These are phyloP conservation scores for Promerops cafer DNA, from an alignment of 2,113 vertebrate genomes.

Conservation along the genomic window DNA sequence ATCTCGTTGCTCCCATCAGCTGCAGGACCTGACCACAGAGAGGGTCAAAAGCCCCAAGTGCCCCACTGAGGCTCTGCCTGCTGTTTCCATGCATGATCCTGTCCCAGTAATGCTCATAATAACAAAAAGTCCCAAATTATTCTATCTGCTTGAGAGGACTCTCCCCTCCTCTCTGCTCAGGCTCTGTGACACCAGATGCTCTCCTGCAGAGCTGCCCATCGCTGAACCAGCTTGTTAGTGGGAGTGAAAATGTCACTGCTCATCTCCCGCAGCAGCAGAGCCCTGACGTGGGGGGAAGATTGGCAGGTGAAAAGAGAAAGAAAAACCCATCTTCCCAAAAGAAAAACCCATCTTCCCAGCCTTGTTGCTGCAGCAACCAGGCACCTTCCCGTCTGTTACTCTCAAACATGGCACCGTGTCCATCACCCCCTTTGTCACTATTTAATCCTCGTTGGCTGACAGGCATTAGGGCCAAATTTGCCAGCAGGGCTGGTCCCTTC, in stretches of 20 bases:
- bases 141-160: background rate
- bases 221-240: slow-evolving; percentile 68
- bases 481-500: background rate
- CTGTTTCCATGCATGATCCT: background rate
- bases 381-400: slow-evolving; percentile 35
- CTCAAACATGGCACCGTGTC: background rate
- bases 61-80: background rate
- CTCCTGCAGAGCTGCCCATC: slow-evolving; percentile 52
- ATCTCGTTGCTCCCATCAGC: background rate
- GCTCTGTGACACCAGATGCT: slow-evolving; percentile 59
- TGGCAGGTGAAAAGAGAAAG: slow-evolving; percentile 67
- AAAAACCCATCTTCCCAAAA: slow-evolving; percentile 5
- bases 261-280: slow-evolving; percentile 42
- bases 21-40: background rate
- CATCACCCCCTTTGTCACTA: background rate
- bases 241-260: slow-evolving; percentile 71
- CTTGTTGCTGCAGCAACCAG: slow-evolving; percentile 63
- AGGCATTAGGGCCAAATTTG: background rate
- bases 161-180: background rate
- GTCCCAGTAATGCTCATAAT: background rate
- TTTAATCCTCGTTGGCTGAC: background rate
- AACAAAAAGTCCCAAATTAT: background rate
- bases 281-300: slow-evolving; percentile 49
- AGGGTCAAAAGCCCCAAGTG: background rate
- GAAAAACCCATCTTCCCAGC: slow-evolving; percentile 34